phyloP scores from a whole-genome alignment of 2,888 invertebrate genomes.

The Eumacrocentrus americanus region DNA sequence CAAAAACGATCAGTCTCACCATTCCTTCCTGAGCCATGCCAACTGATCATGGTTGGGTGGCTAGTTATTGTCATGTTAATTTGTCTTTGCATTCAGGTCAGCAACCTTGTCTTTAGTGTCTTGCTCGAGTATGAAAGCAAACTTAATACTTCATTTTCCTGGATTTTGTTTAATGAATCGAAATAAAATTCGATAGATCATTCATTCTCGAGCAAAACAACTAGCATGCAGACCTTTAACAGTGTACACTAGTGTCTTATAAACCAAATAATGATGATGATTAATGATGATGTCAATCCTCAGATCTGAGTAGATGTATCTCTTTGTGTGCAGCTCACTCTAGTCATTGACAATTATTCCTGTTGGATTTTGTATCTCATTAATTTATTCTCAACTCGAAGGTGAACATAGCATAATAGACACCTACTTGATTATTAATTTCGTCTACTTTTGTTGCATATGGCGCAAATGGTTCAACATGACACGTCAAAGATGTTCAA shows the following conservation, averaged over 20 bases:
- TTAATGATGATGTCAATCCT: slow-evolving; percentile 7
- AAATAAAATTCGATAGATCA: too few relatives aligned
- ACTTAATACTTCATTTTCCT: too few relatives aligned
- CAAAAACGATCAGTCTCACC: slow-evolving; percentile 38
- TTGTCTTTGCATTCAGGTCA: neutral
- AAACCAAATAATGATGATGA: neutral
- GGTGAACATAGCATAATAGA: too few relatives aligned
- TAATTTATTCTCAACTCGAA: neutral
- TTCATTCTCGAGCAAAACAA: neutral
- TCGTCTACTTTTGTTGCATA: neutral
- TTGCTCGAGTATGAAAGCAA: neutral
- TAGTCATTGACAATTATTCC: too few relatives aligned
- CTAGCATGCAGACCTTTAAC: slow-evolving; percentile 15
- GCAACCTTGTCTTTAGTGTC: neutral
- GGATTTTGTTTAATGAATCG: too few relatives aligned
- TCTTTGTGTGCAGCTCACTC: slow-evolving; percentile 24
- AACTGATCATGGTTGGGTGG: neutral
- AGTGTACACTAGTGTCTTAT: neutral
- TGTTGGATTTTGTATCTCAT: neutral
- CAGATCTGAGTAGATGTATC: slow-evolving; percentile 18
- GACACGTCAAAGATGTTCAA: neutral
- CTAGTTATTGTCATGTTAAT: neutral
- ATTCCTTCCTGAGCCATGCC: neutral
- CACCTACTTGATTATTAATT: too few relatives aligned
- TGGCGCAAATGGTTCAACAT: neutral